Evolutionary conservation across 2,797 vertebrate genomes (phyloP).

Genomic region (Gorsachius magnificus): DNA sequence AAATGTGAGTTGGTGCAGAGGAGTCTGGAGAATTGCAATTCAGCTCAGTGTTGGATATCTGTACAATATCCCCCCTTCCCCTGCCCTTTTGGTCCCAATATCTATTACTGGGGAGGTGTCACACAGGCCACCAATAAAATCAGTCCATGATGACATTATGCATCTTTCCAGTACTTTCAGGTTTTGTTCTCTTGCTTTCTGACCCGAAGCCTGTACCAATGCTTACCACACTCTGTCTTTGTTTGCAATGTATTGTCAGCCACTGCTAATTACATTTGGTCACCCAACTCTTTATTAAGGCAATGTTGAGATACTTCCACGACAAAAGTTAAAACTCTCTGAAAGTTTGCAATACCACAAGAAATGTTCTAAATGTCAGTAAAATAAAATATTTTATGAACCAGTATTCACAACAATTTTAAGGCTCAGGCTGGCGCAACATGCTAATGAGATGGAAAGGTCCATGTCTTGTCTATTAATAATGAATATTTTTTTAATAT

Average conservation of each 20-base stretch:
- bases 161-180: neutral
- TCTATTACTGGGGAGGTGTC: neutral
- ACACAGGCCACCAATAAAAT: neutral
- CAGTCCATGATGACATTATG: neutral
- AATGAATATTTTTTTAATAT: neutral
- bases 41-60: neutral
- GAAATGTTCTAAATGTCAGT: neutral
- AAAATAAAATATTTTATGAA: neutral
- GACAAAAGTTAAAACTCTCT: neutral
- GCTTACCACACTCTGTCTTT: neutral
- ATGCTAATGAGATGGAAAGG: neutral
- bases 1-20: neutral
- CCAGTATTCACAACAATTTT: neutral
- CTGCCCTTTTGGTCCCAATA: neutral
- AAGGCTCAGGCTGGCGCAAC: neutral
- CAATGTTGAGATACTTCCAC: neutral
- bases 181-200: neutral
- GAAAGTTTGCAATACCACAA: neutral
- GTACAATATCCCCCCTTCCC: neutral
- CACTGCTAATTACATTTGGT: neutral
- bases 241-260: neutral
- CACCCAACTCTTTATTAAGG: neutral
- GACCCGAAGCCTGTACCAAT: neutral
- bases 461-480: neutral
- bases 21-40: neutral